phyloP scores from a whole-genome alignment of 2,797 vertebrate genomes.

The Threskiornis aethiopicus region DNA sequence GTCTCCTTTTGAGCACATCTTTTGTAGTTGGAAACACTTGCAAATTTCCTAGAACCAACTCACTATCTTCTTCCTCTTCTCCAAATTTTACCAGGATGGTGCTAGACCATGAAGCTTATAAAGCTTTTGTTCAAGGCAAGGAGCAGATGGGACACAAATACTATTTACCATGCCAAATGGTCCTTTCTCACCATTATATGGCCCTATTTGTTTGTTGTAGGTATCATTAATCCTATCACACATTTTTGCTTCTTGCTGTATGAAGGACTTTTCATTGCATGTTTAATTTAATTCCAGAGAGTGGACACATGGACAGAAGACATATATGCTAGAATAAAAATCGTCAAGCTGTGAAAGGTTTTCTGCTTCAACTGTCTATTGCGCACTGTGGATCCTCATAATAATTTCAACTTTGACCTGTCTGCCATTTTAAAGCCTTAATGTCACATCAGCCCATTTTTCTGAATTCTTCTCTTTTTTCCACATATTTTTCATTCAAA shows the following conservation, averaged over 20 bases:
- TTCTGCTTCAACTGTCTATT: neutral
- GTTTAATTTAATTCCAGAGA: neutral
- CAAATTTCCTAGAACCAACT: neutral
- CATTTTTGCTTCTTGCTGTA: neutral
- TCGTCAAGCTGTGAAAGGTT: neutral
- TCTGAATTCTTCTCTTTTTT: neutral
- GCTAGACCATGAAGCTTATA: neutral
- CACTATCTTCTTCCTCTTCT: neutral
- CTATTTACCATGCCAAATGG: neutral
- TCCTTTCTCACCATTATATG: neutral
- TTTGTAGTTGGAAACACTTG: neutral
- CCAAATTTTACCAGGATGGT: neutral
- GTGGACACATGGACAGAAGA: neutral
- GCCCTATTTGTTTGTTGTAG: neutral
- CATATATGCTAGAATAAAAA: neutral
- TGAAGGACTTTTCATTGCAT: neutral
- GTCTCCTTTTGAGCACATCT: neutral
- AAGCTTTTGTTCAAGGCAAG: neutral
- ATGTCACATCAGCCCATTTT: neutral
- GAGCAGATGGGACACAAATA: neutral
- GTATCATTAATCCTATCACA: neutral
- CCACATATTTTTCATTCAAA: neutral
- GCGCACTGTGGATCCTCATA: accelerated
- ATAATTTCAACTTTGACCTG: neutral
- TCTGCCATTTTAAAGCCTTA: neutral